Evolutionary conservation across 2,888 invertebrate genomes (phyloP), one percentile per base, ranked within the genome.

Genomic region (Drosophila siamana): DNA sequence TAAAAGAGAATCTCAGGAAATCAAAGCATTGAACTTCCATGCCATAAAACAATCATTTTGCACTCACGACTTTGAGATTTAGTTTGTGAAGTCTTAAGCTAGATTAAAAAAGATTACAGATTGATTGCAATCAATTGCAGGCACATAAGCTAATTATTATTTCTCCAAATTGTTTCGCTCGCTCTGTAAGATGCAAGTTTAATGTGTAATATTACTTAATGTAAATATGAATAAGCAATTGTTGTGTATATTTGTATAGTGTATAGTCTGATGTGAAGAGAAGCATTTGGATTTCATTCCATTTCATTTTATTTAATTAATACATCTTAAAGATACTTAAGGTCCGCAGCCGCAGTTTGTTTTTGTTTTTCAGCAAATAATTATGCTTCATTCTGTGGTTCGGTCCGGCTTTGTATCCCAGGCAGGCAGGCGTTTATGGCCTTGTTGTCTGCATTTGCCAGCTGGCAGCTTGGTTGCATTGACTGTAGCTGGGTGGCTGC

Each of bases 361-460:
- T 55, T 55, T 43, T 67, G 62, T 52, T 51, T 56, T 46, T 11
- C 50, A 55, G 41, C 46, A 61, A 52, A 57, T 51, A 66, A 74
- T 66, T 50, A 54, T 63, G 41, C 50, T 38, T 40, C 54, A 9
- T 15, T 55, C 48, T 43, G 66, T 41, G 64, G 52, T 46, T 43
- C 16, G 16, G 36, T 54, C 54, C 24, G 61, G 30, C 30, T 59
- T 41, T 41, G 55, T 41, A 38, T 33, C 15, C 50, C 33, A 26
- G 59, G 19, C 41, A 26, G 59, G 19, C 41, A 57, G 43, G 46
- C 54, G 60, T 63, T 69, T 54, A 51, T 63, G 59, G 72, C 61
- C 65, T 67, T 54, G 67, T 59, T 69, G 66, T 55, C 69, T 73
- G 75, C 61, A 52, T 52, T 69, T 74, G 74, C 59, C 76, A 69